Evolutionary conservation across 2,113 vertebrate genomes (phyloP), one percentile per base, ranked within the genome.

Genomic region (Peromyscus polionotus): DNA sequence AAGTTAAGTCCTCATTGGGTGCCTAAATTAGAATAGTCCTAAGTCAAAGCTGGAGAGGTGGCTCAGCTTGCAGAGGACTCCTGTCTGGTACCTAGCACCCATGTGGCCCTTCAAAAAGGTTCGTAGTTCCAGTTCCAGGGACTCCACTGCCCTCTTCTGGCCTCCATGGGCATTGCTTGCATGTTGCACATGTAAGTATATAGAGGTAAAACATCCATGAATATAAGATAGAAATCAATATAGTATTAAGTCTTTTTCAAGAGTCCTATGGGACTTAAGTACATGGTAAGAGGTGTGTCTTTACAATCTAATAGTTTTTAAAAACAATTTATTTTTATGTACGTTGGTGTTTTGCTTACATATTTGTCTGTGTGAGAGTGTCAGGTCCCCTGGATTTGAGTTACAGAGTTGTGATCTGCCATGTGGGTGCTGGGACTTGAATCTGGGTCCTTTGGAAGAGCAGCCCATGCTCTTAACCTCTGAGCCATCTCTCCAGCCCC

Each of bases 1-100:
- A 89, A 73, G 84, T 86, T 92, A 61, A 73, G 84, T 83, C 16
- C 93, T 91, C 81, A 67, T 67, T 88, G 31, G 24, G 54, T 93
- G 45, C 31, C 83, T 95, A 28, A n/a, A 65, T 96, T 80, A 54
- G 39, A 39, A 26, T 88, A 16, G 28, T 85, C 61, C 9, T 12
- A 20, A 59, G 42, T 65, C 83, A 85, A 63, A 84, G 7, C 57
- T 63, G n/a, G 59, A 65, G 39, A 65, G 83, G 6, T 31, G 28
- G 83, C 8, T 45, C 39, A 65, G 79, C 26, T 45, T 31, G 39
- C 26, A 45, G 39, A 65, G 83, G 83, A 85, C 83, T 65, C 83
- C 7, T 17, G 5, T 48, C 28, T 33, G 42, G 28, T 48, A 20
- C 39, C 61, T 33, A 48, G 83, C 83, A 67, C 61, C 39, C 83